These are phyloP conservation scores for Mongoloraphidia duomilia DNA, from an alignment of 2,888 invertebrate genomes.

Conservation along the genomic window DNA sequence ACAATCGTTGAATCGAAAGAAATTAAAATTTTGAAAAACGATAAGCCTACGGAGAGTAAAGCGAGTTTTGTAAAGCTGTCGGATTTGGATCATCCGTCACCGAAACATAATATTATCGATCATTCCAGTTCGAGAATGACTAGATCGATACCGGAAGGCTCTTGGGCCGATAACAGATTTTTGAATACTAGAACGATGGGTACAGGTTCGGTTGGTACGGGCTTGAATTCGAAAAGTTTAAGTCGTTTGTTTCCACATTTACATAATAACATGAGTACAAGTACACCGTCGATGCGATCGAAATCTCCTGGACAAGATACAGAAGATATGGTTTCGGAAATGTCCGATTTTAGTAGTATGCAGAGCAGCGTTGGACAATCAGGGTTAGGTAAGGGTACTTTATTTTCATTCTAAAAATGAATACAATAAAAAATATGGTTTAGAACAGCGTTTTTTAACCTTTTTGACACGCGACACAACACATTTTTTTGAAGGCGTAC, in stretches of 20 bases:
- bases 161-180: constrained; percentile 47
- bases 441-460: no score
- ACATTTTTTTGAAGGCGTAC: no score
- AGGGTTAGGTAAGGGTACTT: constrained; percentile 20
- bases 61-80: constrained; percentile 58
- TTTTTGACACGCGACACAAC: no score
- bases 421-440: neutral
- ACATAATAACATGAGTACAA: constrained; percentile 21
- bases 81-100: constrained; percentile 56
- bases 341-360: constrained; percentile 33
- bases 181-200: constrained; percentile 48
- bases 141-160: constrained; percentile 52
- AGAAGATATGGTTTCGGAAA: constrained; percentile 26
- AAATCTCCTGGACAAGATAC: constrained; percentile 11
- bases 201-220: constrained; percentile 37
- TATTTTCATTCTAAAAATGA: no score
- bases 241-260: constrained; percentile 49
- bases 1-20: constrained; percentile 31
- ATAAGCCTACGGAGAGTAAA: constrained; percentile 15
- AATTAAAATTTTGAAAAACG: constrained; percentile 12
- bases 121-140: constrained; percentile 39
- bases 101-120: constrained; percentile 32
- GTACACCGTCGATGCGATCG: constrained; percentile 8
- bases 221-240: constrained; percentile 40
- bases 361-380: constrained; percentile 32